Conservation (phyloP, 2,888 invertebrate genomes). For the Drosophila rubida region DNA sequence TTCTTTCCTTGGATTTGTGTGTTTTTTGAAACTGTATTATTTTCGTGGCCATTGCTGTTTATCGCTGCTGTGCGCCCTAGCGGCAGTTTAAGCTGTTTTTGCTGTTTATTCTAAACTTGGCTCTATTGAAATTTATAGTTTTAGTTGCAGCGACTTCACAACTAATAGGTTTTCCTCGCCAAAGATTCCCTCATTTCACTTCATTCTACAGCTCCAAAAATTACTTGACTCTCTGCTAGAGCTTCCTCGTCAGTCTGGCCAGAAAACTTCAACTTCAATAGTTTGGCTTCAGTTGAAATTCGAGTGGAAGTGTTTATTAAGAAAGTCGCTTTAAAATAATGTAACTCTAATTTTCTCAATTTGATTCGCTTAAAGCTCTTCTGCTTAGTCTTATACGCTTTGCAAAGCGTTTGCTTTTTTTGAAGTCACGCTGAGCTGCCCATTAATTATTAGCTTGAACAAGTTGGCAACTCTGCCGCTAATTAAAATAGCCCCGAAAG, state of each 20-base stretch:
- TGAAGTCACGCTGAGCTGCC: slow-evolving; percentile 5
- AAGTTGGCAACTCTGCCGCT: slow-evolving; percentile 21
- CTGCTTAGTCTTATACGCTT: no score
- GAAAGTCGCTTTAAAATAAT: no score
- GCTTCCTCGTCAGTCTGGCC: slow-evolving; percentile 10
- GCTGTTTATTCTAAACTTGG: slow-evolving; percentile 70
- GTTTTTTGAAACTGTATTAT: no score
- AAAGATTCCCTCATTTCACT: slow-evolving; percentile 39
- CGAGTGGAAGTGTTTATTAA: neutral
- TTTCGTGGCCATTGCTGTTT: slow-evolving; percentile 10
- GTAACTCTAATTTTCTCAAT: no score
- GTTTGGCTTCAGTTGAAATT: slow-evolving; percentile 15
- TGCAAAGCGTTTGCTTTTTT: neutral
- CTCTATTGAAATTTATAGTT: slow-evolving; percentile 67
- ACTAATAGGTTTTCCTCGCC: slow-evolving; percentile 75
- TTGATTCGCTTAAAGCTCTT: neutral
- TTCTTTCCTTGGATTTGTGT: no score
- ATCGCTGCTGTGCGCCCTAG: slow-evolving; percentile 22
- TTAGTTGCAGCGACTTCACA: slow-evolving; percentile 47
- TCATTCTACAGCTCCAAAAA: slow-evolving; percentile 28
- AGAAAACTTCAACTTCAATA: slow-evolving; percentile 15
- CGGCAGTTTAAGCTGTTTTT: slow-evolving; percentile 59
- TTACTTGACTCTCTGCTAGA: slow-evolving; percentile 34
- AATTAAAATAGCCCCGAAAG: slow-evolving; percentile 52
- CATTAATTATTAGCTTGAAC: slow-evolving; percentile 49